Evolutionary conservation across 2,797 vertebrate species (phyloP).

Genomic region (Eurystomus glaucurus): DNA sequence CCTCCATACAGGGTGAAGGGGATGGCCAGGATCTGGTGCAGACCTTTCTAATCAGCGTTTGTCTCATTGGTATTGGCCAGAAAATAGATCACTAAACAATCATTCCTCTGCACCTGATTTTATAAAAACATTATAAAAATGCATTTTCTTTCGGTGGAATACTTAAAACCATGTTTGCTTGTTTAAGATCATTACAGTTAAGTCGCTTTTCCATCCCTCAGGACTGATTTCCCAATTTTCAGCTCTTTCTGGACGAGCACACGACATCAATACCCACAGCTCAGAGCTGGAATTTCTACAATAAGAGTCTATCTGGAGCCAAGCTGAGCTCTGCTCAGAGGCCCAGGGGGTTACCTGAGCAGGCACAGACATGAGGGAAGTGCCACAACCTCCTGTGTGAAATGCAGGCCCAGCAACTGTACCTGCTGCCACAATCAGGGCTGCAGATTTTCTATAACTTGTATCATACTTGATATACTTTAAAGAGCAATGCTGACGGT

Average conservation of each 20-base stretch:
- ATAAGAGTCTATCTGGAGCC: not conserved
- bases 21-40: not conserved
- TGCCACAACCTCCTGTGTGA: not conserved
- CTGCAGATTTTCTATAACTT: not conserved
- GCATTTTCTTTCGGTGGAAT: not conserved
- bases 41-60: accelerated
- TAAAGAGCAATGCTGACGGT: not conserved
- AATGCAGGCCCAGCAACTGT: not conserved
- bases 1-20: accelerated
- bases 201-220: not conserved
- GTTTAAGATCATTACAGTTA: not conserved
- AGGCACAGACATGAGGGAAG: not conserved
- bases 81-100: not conserved
- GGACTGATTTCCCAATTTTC: not conserved
- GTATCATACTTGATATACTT: not conserved
- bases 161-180: not conserved
- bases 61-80: not conserved
- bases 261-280: not conserved
- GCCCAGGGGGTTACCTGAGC: no score
- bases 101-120: not conserved
- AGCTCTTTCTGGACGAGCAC: not conserved
- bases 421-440: accelerated
- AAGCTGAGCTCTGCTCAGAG: no score
- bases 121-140: not conserved
- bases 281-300: not conserved